Evolutionary conservation across 2,113 vertebrate species (phyloP), one percentile per base, ranked within the genome.

Genomic region (Hypocryptadius cinnamomeus): DNA sequence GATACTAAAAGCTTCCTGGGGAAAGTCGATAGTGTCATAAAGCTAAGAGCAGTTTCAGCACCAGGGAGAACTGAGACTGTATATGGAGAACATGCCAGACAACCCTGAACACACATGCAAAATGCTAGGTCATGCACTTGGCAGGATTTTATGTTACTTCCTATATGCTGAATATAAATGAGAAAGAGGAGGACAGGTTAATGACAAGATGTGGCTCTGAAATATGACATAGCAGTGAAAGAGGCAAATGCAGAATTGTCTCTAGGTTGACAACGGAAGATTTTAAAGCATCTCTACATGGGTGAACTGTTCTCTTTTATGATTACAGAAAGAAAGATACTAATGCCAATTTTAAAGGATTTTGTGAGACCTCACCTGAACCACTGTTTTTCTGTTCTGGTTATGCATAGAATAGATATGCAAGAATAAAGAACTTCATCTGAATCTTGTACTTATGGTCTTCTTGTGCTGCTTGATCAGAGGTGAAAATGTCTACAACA

Each of bases 121-220:
- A 95, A 92, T 86, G 54, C 94, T 88, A 42, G 79, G 86, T 93
- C 91, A 70, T 90, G 91, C 71, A 61, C 70, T 89, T 69, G 66
- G 66, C 45, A 87, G 93, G 76, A 50, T 92, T 94, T 95, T 94
- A 89, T 89, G 81, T n/a, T 48, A 28, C 20, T 33, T 91, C 20
- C 23, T 53, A 3, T 24, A 57, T 23, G 48, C 28, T 85, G 92
- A 94, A 94, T 94, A 77, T 19, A 53, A 91, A 96, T 85, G 74
- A 92, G 44, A n/a, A 81, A 47, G n/a, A 73, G 53, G 24, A 86
- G 40, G 87, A 87, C 42, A 33, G 40, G 61, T 79, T 92, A 91
- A 96, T 94, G 61, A 69, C 35, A 85, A 87, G n/a, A 82, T 53
- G 18, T 68, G 61, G 11, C 61, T 39, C 11, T 76, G 66, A 96